phyloP scores from a whole-genome alignment of 2,113 vertebrate genomes.

The Petaurus breviceps region DNA sequence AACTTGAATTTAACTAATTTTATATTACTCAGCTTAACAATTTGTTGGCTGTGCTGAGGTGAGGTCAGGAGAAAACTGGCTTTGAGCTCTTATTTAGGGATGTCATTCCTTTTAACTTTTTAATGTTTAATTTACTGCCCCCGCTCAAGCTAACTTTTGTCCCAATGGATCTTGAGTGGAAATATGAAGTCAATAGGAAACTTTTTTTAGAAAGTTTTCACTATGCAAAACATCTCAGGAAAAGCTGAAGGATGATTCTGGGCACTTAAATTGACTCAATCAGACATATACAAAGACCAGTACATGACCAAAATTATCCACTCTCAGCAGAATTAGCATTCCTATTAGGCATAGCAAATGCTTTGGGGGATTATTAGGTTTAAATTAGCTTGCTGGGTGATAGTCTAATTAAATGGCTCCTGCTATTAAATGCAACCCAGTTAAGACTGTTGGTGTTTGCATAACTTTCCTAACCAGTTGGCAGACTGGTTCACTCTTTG shows the following conservation, averaged over 20 bases:
- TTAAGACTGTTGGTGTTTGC: background rate
- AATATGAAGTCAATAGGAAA: constrained; percentile 10
- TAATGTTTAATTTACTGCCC: constrained; percentile 44
- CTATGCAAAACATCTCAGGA: constrained; percentile 4
- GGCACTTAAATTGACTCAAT: background rate
- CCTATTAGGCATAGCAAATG: background rate
- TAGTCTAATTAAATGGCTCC: constrained; percentile 1
- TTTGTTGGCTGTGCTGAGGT: background rate
- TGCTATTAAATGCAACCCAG: background rate
- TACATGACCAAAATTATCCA: constrained; percentile 7
- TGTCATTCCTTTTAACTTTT: constrained; percentile 15
- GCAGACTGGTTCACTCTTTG: background rate
- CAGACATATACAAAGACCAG: constrained; percentile 18
- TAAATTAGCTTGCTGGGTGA: background rate
- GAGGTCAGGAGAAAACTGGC: background rate
- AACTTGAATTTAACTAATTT: background rate
- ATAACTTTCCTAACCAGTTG: constrained; percentile 6
- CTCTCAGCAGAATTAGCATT: constrained; percentile 3
- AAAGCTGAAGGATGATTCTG: background rate
- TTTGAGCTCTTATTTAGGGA: background rate
- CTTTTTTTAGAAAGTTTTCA: constrained; percentile 19
- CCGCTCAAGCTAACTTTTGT: constrained; percentile 30
- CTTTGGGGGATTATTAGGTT: background rate
- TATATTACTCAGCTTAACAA: constrained; percentile 7
- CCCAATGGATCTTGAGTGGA: constrained; percentile 24